A percentile compares a stretch with the other conserved stretches of the same genome.
These are phyloP conservation scores for Lasioglossum morio DNA, from an alignment of 2,888 invertebrate species.

Conservation along the genomic window DNA sequence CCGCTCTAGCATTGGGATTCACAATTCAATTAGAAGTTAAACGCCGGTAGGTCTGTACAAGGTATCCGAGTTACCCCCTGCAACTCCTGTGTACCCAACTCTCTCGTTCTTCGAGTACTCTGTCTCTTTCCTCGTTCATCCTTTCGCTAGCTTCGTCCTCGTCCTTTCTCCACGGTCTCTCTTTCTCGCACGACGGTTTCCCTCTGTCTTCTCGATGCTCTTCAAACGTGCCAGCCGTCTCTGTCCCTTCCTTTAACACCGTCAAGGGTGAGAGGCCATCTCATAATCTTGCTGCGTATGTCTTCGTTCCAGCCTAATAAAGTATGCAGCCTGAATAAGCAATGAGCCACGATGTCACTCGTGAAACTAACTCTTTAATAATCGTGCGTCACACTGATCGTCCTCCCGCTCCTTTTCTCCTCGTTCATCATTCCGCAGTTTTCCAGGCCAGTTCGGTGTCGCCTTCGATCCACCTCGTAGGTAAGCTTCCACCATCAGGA, in stretches of 20 bases:
- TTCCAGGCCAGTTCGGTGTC: conserved; percentile 25
- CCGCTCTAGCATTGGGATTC: conserved; percentile 75
- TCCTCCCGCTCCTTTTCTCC: conserved; percentile 37
- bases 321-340: conserved; percentile 80
- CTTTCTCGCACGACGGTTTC: conserved; percentile 1
- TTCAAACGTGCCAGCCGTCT: conserved; percentile 25
- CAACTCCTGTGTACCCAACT: conserved; percentile 66
- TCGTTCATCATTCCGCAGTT: conserved; percentile 45
- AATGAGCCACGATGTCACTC: conserved; percentile 75
- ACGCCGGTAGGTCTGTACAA: conserved; percentile 76
- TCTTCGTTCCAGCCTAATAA: conserved; percentile 76
- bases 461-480: not conserved
- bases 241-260: conserved; percentile 51
- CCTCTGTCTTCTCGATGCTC: conserved; percentile 27
- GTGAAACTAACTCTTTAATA: conserved; percentile 74
- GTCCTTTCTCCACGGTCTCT: not conserved
- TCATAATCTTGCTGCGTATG: conserved; percentile 76
- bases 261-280: conserved; percentile 69
- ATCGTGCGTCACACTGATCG: conserved; percentile 71
- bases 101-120: conserved; percentile 38
- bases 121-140: conserved; percentile 7
- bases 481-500: conserved; percentile 13
- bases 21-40: conserved; percentile 81
- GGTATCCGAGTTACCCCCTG: conserved; percentile 73
- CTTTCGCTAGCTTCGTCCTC: not conserved